Base-by-base conservation (phyloP, 37 sponge, comb jelly and placozoan species). In the Ianthella basta region DNA sequence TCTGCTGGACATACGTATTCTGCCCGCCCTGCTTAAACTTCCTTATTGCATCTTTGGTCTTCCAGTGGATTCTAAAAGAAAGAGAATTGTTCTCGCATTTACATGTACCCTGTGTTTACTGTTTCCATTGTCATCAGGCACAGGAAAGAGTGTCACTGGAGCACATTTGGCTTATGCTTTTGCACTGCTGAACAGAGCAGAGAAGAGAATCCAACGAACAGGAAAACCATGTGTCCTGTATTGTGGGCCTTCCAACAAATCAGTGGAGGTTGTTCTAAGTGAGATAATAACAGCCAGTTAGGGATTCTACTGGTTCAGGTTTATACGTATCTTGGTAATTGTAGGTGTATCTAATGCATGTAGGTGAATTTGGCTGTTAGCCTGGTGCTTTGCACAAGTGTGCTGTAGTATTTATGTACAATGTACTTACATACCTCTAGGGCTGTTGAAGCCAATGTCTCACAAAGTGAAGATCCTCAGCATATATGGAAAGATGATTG, bases 141-240 rank as follows among this genome's bases (percentile, higher is more conserved):
- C 89, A 29, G 89, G 89, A 56, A 88, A 88, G 72, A 88, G 89
- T 88, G 89, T 84, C 29, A 88, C 89, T 70, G 89, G 89, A 29
- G 89, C 89, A 21, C 89, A 88, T 39, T 57, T 88, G 37, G 89
- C 89, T 30, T 88, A 80, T 80, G 89, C 89, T 41, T 56, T 88
- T 34, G 83, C 79, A 25, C 56, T 83, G 39, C 60, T 15, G 56
- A 59, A 83, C 30, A 4, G 79, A 74, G 40, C 15, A 25, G 27
- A 61, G 4, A 23, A 12, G n/a, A 25, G 4, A 25, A 4, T 5
- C 4, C n/a, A 61, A 4, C 63, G 2, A 4, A 25, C 4, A 12
- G 8, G 20, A 6, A 36, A 4, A 12, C 59, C 82, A 6, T 79
- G 85, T 88, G 85, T 88, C 12, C 55, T 84, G 72, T 84, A 88